phyloP scores from a whole-genome alignment of 2,888 invertebrate genomes.

The Diloba caeruleocephala region DNA sequence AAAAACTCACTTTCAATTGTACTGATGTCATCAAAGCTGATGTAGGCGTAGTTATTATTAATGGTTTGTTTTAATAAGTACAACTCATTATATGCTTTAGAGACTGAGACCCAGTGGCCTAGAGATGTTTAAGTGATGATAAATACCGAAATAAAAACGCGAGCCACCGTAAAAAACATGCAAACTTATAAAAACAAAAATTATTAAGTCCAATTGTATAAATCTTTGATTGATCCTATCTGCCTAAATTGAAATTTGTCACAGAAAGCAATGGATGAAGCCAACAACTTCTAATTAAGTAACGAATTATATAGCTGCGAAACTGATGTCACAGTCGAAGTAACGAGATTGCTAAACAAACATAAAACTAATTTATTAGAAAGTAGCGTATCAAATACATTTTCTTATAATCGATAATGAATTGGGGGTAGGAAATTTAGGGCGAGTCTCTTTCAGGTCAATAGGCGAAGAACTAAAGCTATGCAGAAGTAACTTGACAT shows the following conservation, averaged over 20 bases:
- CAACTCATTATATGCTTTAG: constrained; percentile 8
- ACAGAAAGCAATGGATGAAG: constrained; percentile 2
- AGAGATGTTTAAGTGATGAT: constrained; percentile 26
- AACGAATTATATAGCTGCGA: too few species aligned
- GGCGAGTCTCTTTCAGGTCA: constrained; percentile 53
- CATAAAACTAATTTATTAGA: constrained; percentile 7
- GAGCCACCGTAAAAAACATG: too few species aligned
- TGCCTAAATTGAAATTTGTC: constrained; percentile 23
- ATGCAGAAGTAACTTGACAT: constrained; percentile 5
- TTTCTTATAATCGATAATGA: constrained; percentile 46
- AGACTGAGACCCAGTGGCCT: constrained; percentile 26
- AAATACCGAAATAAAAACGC: constrained; percentile 11
- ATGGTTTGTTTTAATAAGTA: constrained; percentile 49
- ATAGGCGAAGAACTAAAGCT: constrained; percentile 34
- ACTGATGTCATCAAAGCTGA: constrained; percentile 73
- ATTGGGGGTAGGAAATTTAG: constrained; percentile 49
- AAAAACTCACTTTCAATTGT: constrained; percentile 77
- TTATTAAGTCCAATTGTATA: too few species aligned
- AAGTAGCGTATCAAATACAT: constrained; percentile 26
- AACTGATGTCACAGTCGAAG: too few species aligned
- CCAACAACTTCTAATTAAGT: constrained; percentile 21
- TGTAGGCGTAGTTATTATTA: constrained; percentile 64
- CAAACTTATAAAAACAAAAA: background rate
- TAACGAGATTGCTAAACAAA: constrained; percentile 15
- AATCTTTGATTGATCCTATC: too few species aligned